Evolutionary conservation across 2,888 invertebrate genomes (phyloP), one percentile per base, ranked within the genome.

Genomic region (Synergus gifuensis): DNA sequence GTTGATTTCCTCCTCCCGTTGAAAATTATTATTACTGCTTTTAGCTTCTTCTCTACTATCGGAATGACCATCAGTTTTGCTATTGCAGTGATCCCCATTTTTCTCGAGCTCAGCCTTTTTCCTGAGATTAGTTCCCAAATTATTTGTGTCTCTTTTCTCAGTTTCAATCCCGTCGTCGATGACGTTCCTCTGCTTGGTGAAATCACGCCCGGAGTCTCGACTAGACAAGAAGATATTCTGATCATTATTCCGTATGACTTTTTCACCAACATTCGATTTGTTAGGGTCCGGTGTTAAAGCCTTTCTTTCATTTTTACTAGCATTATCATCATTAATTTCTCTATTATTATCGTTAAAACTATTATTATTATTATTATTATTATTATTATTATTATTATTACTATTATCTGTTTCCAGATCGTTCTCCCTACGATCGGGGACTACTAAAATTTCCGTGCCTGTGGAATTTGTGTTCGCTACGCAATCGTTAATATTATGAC

Each of bases 341-440:
- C 49, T 79, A 18, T 28, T 67, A 54, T 54, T 54, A 54, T 54
- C 54, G 2, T 54, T 54, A 54, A n/a, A 8, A 54, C 58, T 66
- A 63, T 63, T 80, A 28, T 66, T 64, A 54, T 66, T 64, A 63
- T 81, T 66, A 63, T 44, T 36, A 36, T 4, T 36, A 36, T 36
- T 36, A 36, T 36, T 58, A 58, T 76, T n/a, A 64, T 78, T 66
- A 78, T 66, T 66, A 63, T 64, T 80, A 28, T 67, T 66, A 54
- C 60, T 64, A 63, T 81, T 66, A 63, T 44, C 78, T 36, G 80
- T 66, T 54, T 83, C 77, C 82, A 83, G 84, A 81, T 84, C 79
- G 83, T 78, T 81, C 76, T 44, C 81, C 81, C 79, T 69, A 7
- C 60, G 77, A 76, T 80, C 76, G 73, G 63, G 8, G 12, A 58